phyloP scores from a whole-genome alignment of 35 echinoderm and acorn worm species.

The Eucidaris tribuloides region DNA sequence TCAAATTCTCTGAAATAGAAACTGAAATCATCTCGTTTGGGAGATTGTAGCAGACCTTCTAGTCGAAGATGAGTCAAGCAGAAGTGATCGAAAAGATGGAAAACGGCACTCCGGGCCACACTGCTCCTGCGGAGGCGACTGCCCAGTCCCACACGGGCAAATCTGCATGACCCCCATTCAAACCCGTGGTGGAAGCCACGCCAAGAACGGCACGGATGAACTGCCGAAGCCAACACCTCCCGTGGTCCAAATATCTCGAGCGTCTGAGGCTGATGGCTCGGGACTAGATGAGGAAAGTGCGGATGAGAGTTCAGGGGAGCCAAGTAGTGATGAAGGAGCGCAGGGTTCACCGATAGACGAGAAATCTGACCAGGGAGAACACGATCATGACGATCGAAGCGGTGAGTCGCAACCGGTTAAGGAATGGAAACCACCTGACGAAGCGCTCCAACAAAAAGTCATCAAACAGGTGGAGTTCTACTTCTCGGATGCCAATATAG shows the following conservation, averaged over 20 bases:
- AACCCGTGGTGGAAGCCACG: too few relatives aligned
- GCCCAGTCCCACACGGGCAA: slow-evolving; percentile 1
- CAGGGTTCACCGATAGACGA: neutral
- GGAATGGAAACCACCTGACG: slow-evolving; percentile 84
- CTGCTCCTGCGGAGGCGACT: neutral
- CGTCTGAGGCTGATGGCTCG: slow-evolving; percentile 16
- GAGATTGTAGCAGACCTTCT: slow-evolving; percentile 37
- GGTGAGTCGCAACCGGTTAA: slow-evolving; percentile 21
- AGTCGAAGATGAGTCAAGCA: slow-evolving; percentile 35
- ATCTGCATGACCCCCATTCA: neutral
- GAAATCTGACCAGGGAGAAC: slow-evolving; percentile 12
- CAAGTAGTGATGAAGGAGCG: neutral
- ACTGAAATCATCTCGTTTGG: slow-evolving; percentile 38
- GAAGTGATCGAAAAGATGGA: slow-evolving; percentile 25
- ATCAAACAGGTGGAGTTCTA: slow-evolving; percentile 98
- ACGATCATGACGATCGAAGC: neutral
- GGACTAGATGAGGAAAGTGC: slow-evolving; percentile 13
- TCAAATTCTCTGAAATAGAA: neutral
- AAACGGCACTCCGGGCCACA: slow-evolving; percentile 36
- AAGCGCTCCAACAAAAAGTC: slow-evolving; percentile 72
- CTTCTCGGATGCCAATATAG: slow-evolving; percentile 97
- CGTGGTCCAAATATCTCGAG: neutral
- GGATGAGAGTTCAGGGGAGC: neutral
- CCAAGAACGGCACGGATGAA: slow-evolving; percentile 16
- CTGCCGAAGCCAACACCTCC: neutral